Base-by-base conservation (phyloP, 2,113 vertebrate species). In the Passerina amoena region DNA sequence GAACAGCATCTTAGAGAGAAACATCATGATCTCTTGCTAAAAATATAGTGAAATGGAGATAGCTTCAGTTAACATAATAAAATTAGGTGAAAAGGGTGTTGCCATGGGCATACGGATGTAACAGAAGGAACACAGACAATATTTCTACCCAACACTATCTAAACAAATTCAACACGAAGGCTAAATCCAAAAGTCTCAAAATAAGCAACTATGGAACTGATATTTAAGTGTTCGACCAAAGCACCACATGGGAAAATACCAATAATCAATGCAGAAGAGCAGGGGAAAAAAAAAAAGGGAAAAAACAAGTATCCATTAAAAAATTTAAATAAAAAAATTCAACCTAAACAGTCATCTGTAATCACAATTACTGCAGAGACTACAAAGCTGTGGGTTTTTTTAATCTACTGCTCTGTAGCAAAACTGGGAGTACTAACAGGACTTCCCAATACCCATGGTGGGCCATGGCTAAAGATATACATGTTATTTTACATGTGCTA, bases 221-320 rank as follows among this genome's bases (percentile, higher is more conserved):
- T 70, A 87, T 20, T 63, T 66, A 91, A 18, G 69, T 22, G 14
- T 38, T 73, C 63, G 30, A 82, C 69, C 50, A 40, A 60, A 66
- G 15, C 16, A 50, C 11, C 15, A 38, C 11, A 35, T 28, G 14
- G n/a, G 35, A 76, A 90, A 91, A 64, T 45, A 20, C n/a, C 20
- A 76, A 59, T 22, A 72, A 68, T 40, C 37, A 56, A 18, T 33
- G 38, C 54, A 87, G 28, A 92, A 70, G 3, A 65, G 19, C 6
- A 7, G 7, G 1, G 9, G 13, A 6, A 15, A 3, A 31, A 6
- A 30, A 8, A 48, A 28, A n/a, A n/a, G n/a, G 5, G 23, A 6
- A 28, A 28, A 3, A 31, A 11, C 20, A 56, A 12, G 42, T 35
- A 65, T 24, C 2, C 5, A 19, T 64, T 14, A 23, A 84, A 63